Evolutionary conservation across 2,113 vertebrate species (phyloP), one percentile per base, ranked within the genome.

Genomic region (Myodes glareolus): DNA sequence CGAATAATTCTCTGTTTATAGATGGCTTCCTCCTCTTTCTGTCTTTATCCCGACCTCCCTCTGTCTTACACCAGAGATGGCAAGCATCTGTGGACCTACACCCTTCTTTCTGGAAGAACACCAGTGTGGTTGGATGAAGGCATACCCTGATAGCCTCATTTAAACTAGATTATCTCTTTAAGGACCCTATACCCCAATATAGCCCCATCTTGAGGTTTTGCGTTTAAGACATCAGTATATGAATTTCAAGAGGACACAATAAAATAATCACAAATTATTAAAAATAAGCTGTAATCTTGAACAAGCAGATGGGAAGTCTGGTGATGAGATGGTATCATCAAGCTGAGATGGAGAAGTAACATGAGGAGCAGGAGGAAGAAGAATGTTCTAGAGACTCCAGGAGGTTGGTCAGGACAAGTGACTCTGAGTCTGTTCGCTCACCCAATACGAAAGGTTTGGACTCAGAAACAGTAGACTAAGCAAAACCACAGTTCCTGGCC

Each of bases 151-250:
- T 8, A 73, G 27, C 36, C n/a, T 89, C 50, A 52, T 45, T 82
- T 89, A 82, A 92, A 92, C 63, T 47, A n/a, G 45, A 45, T 52
- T 16, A 50, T 45, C 11, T 78, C 39, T 61, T 91, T 33, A 85
- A 81, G 90, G 63, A 21, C 80, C 5, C 45, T 45, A 3, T 29
- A 63, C 47, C 36, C 17, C 84, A 78, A 84, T 19, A 6, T 1
- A 42, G 19, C 68, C 13, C 47, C 42, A 31, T 78, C 31, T 36
- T 85, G 75, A 91, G 31, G 23, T 72, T 58, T 63, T 68, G 31
- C 12, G 58, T 13, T 52, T 73, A 85, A 65, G 47, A 86, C 25
- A 36, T 75, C 47, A 84, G 7, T 65, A 14, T 50, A 23, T 31
- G 31, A 70, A 39, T 92, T 68, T 90, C 45, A 29, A 33, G 42